Percentiles rank a stretch among this genome's conserved stretches.
Evolutionary conservation across 2,797 vertebrate genomes (phyloP).

Genomic region (Malacoctenus gilli): DNA sequence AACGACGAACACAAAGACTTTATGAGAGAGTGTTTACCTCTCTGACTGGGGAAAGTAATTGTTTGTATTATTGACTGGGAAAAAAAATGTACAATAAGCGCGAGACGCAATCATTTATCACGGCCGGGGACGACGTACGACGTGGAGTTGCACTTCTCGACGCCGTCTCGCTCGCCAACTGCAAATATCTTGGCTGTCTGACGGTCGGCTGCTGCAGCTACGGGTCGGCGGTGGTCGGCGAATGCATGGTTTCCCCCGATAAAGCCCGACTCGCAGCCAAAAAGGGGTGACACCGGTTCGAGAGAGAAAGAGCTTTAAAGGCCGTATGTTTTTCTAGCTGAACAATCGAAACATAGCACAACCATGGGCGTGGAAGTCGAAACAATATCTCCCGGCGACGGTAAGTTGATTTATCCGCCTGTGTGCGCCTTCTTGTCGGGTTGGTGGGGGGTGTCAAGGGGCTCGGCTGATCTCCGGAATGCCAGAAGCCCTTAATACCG

Average conservation of each 20-base stretch:
- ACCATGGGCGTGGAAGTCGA: conserved; percentile 96
- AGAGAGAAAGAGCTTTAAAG: not conserved
- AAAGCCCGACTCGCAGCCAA: conserved; percentile 40
- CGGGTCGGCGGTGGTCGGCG: conserved; percentile 35
- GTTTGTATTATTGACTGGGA: too few relatives aligned
- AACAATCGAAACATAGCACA: conserved; percentile 41
- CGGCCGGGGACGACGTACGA: conserved; percentile 25
- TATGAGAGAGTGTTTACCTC: too few relatives aligned
- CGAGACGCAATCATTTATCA: too few relatives aligned
- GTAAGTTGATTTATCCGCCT: conserved; percentile 76
- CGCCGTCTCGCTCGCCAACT: conserved; percentile 5
- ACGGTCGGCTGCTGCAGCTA: conserved; percentile 28
- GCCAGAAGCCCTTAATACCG: too few relatives aligned
- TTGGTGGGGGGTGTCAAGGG: not conserved
- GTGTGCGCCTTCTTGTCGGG: conserved; percentile 27
- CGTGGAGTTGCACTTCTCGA: conserved; percentile 32
- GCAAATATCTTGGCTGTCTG: conserved; percentile 38
- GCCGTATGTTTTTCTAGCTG: conserved; percentile 53
- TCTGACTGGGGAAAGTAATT: too few relatives aligned
- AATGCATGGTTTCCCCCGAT: conserved; percentile 55
- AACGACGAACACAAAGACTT: too few relatives aligned
- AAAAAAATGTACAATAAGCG: too few relatives aligned
- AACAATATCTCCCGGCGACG: conserved; percentile 95
- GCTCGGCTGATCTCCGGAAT: conserved; percentile 29
- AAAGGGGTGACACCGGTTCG: conserved; percentile 18